These are phyloP conservation scores for Ptychoptera albimana DNA, from an alignment of 2,888 invertebrate species.

Conservation along the genomic window DNA sequence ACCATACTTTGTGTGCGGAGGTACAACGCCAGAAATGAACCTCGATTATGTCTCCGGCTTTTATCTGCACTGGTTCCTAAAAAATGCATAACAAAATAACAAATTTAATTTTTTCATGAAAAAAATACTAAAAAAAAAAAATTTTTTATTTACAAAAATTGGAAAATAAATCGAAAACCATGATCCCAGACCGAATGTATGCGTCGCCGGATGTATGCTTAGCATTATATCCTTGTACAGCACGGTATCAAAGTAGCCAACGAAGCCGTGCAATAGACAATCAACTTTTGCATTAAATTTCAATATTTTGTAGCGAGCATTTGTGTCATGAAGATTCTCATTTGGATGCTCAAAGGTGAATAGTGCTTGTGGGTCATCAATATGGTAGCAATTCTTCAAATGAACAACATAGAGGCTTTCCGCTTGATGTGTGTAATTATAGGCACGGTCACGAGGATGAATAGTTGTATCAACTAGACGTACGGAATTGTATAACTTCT, in stretches of 20 bases:
- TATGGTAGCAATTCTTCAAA: slow-evolving; percentile 46
- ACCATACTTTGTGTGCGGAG: slow-evolving; percentile 77
- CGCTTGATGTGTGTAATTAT: slow-evolving; percentile 26
- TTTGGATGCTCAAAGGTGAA: slow-evolving; percentile 91
- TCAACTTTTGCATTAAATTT: slow-evolving; percentile 56
- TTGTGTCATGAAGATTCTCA: slow-evolving; percentile 44
- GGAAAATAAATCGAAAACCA: slow-evolving; percentile 98
- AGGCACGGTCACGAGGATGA: slow-evolving; percentile 17
- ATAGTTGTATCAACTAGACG: slow-evolving; percentile 21
- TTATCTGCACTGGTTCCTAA: slow-evolving; percentile 36
- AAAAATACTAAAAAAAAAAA: neutral
- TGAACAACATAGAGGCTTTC: slow-evolving; percentile 90
- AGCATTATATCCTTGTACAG: slow-evolving; percentile 72
- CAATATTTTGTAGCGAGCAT: slow-evolving; percentile 52
- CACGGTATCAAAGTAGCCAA: slow-evolving; percentile 85
- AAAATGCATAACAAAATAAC: slow-evolving; percentile 5
- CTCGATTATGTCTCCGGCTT: slow-evolving; percentile 50
- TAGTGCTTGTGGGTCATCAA: slow-evolving; percentile 31
- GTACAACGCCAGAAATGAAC: slow-evolving; percentile 80
- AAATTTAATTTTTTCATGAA: slow-evolving; percentile 2
- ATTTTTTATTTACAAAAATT: slow-evolving; percentile 41
- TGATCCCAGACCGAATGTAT: slow-evolving; percentile 85
- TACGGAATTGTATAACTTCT: slow-evolving; percentile 71
- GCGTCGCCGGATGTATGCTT: slow-evolving; percentile 80
- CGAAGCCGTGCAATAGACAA: slow-evolving; percentile 82